Evolutionary conservation across 2,888 invertebrate genomes (phyloP).

Genomic region (Hypolimnas misippus): DNA sequence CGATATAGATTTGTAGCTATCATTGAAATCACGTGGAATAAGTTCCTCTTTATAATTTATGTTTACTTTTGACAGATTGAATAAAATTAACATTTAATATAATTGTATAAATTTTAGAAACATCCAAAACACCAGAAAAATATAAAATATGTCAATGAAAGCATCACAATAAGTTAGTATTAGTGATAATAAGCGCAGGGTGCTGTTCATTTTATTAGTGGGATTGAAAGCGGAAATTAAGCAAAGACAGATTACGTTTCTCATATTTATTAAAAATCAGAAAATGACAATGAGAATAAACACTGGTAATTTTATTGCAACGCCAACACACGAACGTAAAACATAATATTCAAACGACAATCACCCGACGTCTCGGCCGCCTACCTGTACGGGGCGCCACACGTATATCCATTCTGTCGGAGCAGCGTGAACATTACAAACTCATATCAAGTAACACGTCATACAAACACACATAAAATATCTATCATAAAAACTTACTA

Average conservation of each 20-base stretch:
- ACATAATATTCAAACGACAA: slow-evolving; percentile 4
- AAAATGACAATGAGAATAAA: slow-evolving; percentile 67
- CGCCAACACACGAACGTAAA: slow-evolving; percentile 47
- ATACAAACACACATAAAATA: slow-evolving; percentile 66
- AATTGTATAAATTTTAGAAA: no score
- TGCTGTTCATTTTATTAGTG: slow-evolving; percentile 44
- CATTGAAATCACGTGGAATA: no score
- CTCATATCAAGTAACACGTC: slow-evolving; percentile 55
- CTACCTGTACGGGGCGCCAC: slow-evolving; percentile 79
- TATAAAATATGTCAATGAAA: background rate
- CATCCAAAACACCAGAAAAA: background rate
- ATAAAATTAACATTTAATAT: no score
- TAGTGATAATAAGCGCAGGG: slow-evolving; percentile 11
- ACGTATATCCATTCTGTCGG: slow-evolving; percentile 76
- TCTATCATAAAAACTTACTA: slow-evolving; percentile 66
- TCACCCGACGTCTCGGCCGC: slow-evolving; percentile 42
- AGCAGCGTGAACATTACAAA: slow-evolving; percentile 70
- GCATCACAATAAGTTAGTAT: slow-evolving; percentile 5
- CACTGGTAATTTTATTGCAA: slow-evolving; percentile 68
- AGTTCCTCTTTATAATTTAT: no score
- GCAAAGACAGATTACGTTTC: slow-evolving; percentile 65
- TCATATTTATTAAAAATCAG: slow-evolving; percentile 66
- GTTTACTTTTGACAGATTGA: no score
- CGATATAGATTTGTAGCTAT: no score
- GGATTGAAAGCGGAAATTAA: slow-evolving; percentile 59